A percentile compares a stretch with the other conserved stretches of the same genome.
Conservation (phyloP, 2,113 vertebrate species). For the Psammodynastes pulverulentus region DNA sequence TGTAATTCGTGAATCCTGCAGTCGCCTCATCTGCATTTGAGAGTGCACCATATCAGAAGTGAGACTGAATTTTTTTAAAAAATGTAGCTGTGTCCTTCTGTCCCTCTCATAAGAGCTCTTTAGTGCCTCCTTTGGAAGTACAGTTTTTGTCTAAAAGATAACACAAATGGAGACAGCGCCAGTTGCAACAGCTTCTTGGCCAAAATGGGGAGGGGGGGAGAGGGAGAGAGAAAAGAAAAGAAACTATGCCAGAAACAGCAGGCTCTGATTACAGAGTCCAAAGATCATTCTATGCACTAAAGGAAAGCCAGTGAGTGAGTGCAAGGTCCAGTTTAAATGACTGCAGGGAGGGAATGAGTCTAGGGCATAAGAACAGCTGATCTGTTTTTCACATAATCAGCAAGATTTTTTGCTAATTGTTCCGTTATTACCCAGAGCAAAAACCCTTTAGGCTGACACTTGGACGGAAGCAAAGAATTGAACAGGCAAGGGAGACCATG, state of each 20-base stretch:
- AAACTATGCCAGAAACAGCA: constrained; percentile 45
- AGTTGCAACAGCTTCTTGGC: constrained; percentile 57
- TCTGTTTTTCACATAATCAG: constrained; percentile 36
- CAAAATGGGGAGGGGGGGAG: neutral
- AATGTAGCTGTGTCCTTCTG: constrained; percentile 40
- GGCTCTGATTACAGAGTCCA: constrained; percentile 69
- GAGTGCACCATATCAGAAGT: constrained; percentile 50
- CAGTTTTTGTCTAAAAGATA: constrained; percentile 3
- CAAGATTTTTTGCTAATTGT: constrained; percentile 11
- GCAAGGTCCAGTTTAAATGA: constrained; percentile 67
- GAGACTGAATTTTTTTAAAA: constrained; percentile 35
- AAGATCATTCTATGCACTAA: constrained; percentile 70
- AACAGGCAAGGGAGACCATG: neutral
- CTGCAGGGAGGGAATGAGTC: constrained; percentile 40
- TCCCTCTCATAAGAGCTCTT: constrained; percentile 33
- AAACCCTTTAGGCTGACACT: neutral
- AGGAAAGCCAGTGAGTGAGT: constrained; percentile 56
- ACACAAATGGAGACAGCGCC: constrained; percentile 48
- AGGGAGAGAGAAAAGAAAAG: neutral
- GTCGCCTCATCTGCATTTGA: constrained; percentile 50
- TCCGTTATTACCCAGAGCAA: neutral
- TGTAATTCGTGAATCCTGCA: constrained; percentile 15
- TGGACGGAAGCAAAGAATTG: neutral
- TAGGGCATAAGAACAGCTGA: constrained; percentile 15
- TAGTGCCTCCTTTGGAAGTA: constrained; percentile 36